Base-by-base conservation (phyloP, 2,113 vertebrate genomes). In the Heterotis niloticus region DNA sequence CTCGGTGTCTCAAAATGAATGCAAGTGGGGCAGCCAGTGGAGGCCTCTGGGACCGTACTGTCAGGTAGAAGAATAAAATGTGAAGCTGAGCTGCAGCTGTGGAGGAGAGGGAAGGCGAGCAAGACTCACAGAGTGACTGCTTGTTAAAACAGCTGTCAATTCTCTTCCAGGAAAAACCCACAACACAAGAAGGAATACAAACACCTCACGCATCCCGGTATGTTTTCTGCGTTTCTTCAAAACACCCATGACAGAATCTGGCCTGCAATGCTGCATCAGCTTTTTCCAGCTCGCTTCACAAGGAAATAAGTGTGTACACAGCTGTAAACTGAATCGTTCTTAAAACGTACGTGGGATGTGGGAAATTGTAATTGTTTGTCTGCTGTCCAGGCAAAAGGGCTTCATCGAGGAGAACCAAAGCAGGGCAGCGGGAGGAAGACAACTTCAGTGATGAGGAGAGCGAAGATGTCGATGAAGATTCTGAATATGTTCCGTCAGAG, bases 121-220 rank as follows among this genome's bases (percentile, higher is more conserved):
- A 7, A 44, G 34, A 7, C 34, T 44, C 7, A 44, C 34, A 44
- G 7, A 44, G 34, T 44, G 34, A 44, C 34, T 44, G 34, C 34
- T 44, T 44, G 34, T 44, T 7, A 44, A 62, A 20, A 62, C 20
- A 78, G 23, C 13, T 1, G 14, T 66, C 68, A 44, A 10, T 59
- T 20, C 34, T 62, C 69, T 74, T 18, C 16, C 86, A 93, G 92
- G 83, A 92, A 89, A 34, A 93, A 93, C 29, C 90, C 87, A 10
- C 79, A 88, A n/a, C 92, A 93, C 87, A 86, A 86, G 79, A 92
- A 91, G 65, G 90, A 93, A n/a, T 93, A 82, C 88, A 90, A 82
- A 72, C 92, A 93, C 86, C 86, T 87, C 0, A 80, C 17, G 83
- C 87, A 28, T 77, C 67, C 89, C 84, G 90, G 92, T 92, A 59